Conservation (phyloP, 2,113 vertebrate genomes). For the Vanacampus margaritifer region DNA sequence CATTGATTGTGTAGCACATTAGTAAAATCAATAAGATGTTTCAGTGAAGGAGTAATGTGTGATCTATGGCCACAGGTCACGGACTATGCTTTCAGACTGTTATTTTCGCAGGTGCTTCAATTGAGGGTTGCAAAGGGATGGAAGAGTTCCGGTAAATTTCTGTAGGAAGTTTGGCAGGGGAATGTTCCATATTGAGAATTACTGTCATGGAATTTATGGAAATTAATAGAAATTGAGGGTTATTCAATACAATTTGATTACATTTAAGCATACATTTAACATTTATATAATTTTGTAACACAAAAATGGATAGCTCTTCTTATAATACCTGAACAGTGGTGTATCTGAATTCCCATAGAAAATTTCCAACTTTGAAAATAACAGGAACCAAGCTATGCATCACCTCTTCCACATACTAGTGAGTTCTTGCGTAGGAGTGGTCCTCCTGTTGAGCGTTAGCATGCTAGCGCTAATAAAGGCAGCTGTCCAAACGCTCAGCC, state of each 20-base stretch:
- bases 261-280: not conserved
- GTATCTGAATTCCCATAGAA: not conserved
- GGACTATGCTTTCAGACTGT: conserved; percentile 19
- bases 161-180: not conserved
- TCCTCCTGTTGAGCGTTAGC: conserved; percentile 63
- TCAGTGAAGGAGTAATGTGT: conserved; percentile 4
- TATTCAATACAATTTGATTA: too few relatives aligned
- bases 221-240: not conserved
- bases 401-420: conserved; percentile 41
- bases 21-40: conserved; percentile 3
- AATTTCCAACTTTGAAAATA: not conserved
- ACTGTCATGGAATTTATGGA: not conserved
- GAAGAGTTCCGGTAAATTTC: not conserved
- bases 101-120: not conserved
- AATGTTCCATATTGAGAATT: not conserved
- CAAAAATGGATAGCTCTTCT: not conserved
- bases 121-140: not conserved
- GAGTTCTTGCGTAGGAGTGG: conserved; percentile 50
- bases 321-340: too few relatives aligned
- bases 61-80: conserved; percentile 1
- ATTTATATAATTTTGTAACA: not conserved
- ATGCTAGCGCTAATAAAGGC: conserved; percentile 62
- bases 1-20: conserved; percentile 9
- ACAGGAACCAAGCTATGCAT: not conserved
- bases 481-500: conserved; percentile 66